phyloP scores from a whole-genome alignment of 2,113 vertebrate genomes.

The Rhizomys pruinosus region DNA sequence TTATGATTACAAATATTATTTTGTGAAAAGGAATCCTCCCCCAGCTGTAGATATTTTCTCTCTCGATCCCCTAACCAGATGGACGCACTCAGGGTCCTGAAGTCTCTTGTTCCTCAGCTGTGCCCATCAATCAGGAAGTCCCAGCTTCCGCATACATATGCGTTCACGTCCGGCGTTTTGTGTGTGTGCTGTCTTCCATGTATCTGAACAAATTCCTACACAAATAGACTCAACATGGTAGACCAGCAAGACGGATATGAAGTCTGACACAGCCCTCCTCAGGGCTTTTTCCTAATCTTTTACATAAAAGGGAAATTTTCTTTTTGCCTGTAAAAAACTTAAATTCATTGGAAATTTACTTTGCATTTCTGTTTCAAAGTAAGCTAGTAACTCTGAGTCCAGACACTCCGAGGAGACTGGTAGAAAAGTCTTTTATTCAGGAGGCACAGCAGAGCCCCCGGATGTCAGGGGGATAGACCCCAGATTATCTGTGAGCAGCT shows the following conservation, averaged over 20 bases:
- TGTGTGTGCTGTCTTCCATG: accelerated
- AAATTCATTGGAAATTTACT: neutral
- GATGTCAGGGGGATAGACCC: slow-evolving; percentile 82
- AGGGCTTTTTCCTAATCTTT: neutral
- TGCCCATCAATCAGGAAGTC: neutral
- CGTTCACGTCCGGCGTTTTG: neutral
- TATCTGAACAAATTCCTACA: neutral
- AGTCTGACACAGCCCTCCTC: accelerated
- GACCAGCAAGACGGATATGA: too few relatives aligned
- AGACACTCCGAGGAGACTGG: slow-evolving; percentile 57
- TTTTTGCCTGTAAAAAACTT: neutral
- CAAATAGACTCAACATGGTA: neutral
- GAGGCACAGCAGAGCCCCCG: slow-evolving; percentile 73
- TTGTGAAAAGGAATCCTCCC: neutral
- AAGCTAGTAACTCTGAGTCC: slow-evolving; percentile 58
- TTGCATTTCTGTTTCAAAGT: slow-evolving; percentile 42
- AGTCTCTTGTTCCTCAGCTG: neutral
- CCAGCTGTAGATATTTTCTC: accelerated
- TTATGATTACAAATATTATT: neutral
- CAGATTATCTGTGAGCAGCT: slow-evolving; percentile 82
- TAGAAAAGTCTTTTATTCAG: slow-evolving; percentile 72
- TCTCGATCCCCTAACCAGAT: accelerated
- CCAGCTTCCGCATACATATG: neutral
- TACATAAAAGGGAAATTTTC: neutral
- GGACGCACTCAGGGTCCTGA: neutral